Evolutionary conservation across 2,113 vertebrate species (phyloP), one percentile per base, ranked within the genome.

Genomic region (Bubo scandiacus): DNA sequence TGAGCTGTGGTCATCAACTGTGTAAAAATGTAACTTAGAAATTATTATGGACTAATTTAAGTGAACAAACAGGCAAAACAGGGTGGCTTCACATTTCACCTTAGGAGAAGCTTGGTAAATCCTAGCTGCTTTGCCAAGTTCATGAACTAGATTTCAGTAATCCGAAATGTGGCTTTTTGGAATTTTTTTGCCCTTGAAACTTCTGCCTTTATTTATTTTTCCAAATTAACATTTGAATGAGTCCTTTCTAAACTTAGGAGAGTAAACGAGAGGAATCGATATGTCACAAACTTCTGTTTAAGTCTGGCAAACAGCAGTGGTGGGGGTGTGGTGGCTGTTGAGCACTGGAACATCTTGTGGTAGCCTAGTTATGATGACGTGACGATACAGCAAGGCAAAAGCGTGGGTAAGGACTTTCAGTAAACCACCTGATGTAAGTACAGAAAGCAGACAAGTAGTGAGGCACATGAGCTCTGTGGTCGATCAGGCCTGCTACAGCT

Each of bases 171-270:
- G 26, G 21, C 19, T 63, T 88, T 95, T 71, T 68, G 71, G 91
- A 93, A 96, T 38, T 6, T 57, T 78, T 96, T 85, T 92, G 81
- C 49, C 94, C 94, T 94, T 96, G 93, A 92, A 97, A 88, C 42
- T 61, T 91, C 49, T 82, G 49, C 66, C 55, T 91, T 74, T 95
- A 67, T 95, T 97, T 90, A 59, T 88, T 90, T 90, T 96, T 96
- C 93, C 83, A 66, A 90, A 72, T 89, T 88, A 95, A 25, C 65
- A 66, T 80, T 77, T 89, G 47, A 77, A 62, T 36, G 32, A 72
- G 71, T 27, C n/a, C 38, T 61, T 78, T 88, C 73, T 88, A 91
- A 93, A 84, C 52, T 70, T 73, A 59, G 30, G 57, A 73, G 61
- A 51, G 86, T 57, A 94, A 97, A 97, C 68, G 36, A 66, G 54